Evolutionary conservation across 2,113 vertebrate genomes (phyloP).

Genomic region (Bubo scandiacus): DNA sequence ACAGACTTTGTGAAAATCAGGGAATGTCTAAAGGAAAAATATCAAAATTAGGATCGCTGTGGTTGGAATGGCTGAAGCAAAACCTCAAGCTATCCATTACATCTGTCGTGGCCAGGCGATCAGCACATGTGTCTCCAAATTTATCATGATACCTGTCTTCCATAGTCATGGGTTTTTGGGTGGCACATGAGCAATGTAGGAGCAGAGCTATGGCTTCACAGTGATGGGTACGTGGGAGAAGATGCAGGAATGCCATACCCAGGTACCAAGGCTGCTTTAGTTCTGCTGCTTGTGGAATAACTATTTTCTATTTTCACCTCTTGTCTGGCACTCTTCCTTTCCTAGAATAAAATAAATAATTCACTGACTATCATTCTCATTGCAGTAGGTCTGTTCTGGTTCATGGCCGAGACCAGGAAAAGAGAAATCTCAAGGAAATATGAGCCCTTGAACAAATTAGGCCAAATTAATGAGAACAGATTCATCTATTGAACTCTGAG

Average conservation of each 20-base stretch:
- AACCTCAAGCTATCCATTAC: not conserved
- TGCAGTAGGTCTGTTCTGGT: not conserved
- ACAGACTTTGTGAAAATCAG: not conserved
- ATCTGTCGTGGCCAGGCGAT: not conserved
- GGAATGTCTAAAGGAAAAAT: not conserved
- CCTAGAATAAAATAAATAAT: not conserved
- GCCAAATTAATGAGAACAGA: not conserved
- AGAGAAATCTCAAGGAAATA: not conserved
- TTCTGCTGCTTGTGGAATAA: not conserved
- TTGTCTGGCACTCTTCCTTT: not conserved
- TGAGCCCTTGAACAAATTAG: not conserved
- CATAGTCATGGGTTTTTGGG: not conserved
- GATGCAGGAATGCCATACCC: not conserved
- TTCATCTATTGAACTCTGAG: not conserved
- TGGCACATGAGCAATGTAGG: fast-evolving
- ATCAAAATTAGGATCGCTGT: not conserved
- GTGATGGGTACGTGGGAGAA: not conserved
- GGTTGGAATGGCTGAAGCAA: not conserved
- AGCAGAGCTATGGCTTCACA: not conserved
- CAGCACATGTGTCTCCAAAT: not conserved
- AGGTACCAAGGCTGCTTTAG: not conserved
- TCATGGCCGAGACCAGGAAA: not conserved
- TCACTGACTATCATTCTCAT: not conserved
- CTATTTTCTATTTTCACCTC: not conserved
- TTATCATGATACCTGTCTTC: not conserved